Conservation (phyloP, 2,113 vertebrate species). For the Reinhardtius hippoglossoides region DNA sequence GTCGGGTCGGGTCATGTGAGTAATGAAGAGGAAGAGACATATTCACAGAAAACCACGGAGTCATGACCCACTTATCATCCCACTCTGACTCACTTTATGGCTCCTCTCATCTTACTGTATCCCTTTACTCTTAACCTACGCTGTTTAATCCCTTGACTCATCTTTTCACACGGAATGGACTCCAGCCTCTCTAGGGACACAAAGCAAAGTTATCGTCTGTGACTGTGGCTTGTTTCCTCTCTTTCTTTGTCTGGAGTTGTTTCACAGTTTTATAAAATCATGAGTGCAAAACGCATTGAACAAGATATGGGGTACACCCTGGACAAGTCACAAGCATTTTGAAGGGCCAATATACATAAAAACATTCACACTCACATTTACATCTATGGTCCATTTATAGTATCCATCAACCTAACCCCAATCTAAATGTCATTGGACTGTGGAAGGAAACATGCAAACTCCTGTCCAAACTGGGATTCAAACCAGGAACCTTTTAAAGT, state of each 20-base stretch:
- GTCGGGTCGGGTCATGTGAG: slow-evolving; percentile 53
- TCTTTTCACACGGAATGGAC: slow-evolving; percentile 28
- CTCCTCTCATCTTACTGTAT: slow-evolving; percentile 32
- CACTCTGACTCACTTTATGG: slow-evolving; percentile 54
- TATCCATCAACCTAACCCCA: too few relatives aligned
- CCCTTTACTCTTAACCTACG: slow-evolving; percentile 17
- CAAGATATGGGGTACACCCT: too few relatives aligned
- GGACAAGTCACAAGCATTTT: too few relatives aligned
- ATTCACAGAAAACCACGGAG: slow-evolving; percentile 43
- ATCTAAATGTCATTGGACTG: too few relatives aligned
- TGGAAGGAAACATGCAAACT: too few relatives aligned
- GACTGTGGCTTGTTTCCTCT: background rate
- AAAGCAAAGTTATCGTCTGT: slow-evolving; percentile 17
- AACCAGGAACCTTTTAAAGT: too few relatives aligned
- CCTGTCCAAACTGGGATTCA: too few relatives aligned
- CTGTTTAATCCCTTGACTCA: slow-evolving; percentile 50
- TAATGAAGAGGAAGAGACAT: slow-evolving; percentile 55
- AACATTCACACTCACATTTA: too few relatives aligned
- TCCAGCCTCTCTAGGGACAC: slow-evolving; percentile 13
- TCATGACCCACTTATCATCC: slow-evolving; percentile 50
- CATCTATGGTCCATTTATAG: too few relatives aligned
- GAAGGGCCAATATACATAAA: too few relatives aligned
- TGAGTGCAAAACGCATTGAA: background rate
- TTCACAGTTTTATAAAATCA: background rate
- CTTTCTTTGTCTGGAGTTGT: background rate